Percentiles rank a stretch among this genome's conserved stretches.
Conservation (phyloP, 2,113 vertebrate genomes). For the Pristiophorus japonicus region DNA sequence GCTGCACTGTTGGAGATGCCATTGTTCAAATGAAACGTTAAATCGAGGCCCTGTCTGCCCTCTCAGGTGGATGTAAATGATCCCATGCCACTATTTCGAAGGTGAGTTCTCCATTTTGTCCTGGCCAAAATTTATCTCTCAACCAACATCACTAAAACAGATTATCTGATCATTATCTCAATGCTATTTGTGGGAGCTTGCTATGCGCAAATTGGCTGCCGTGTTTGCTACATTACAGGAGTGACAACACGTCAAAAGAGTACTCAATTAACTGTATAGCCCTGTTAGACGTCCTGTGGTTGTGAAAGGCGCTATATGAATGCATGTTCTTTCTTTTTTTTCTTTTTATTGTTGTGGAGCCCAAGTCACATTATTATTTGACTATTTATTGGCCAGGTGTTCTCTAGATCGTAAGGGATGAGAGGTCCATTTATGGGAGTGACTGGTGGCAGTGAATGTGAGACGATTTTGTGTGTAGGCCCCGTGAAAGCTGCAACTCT, state of each 20-base stretch:
- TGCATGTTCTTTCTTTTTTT: neutral
- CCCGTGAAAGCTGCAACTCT: neutral
- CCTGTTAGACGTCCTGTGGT: neutral
- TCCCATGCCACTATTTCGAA: neutral
- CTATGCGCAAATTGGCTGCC: neutral
- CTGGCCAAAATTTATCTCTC: neutral
- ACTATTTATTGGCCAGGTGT: neutral
- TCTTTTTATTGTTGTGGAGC: neutral
- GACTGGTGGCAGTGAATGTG: neutral
- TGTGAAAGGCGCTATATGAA: neutral
- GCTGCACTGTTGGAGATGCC: neutral
- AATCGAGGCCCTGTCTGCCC: neutral
- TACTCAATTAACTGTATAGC: neutral
- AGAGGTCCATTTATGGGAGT: neutral
- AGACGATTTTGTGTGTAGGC: neutral
- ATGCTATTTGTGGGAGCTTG: neutral
- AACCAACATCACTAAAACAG: neutral
- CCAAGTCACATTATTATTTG: neutral
- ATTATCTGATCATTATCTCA: neutral
- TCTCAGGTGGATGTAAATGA: neutral
- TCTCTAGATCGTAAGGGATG: neutral
- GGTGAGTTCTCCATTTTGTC: neutral
- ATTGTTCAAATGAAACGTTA: neutral
- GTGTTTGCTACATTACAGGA: neutral
- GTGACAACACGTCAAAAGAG: neutral